Conservation (phyloP, 2,797 vertebrate species). For the Paedocypris micromegethes region DNA sequence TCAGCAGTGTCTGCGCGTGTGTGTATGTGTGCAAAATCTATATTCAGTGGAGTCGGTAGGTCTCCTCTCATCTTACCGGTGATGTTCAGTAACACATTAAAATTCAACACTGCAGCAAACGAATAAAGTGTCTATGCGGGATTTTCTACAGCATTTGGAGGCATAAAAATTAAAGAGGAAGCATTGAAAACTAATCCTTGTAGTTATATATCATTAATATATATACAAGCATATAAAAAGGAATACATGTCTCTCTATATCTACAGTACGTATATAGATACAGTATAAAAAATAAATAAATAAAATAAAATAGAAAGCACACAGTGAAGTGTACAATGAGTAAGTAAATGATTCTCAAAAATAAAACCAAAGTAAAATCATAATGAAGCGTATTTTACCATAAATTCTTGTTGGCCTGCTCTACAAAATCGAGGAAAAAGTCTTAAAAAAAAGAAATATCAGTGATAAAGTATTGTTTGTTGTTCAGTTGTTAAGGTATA, state of each 20-base stretch:
- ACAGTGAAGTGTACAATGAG: too few relatives aligned
- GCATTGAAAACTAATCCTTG: not conserved
- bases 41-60: slow-evolving; percentile 47
- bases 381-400: too few relatives aligned
- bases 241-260: too few relatives aligned
- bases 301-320: too few relatives aligned
- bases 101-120: slow-evolving; percentile 43
- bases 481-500: not conserved
- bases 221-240: not conserved
- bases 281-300: not conserved
- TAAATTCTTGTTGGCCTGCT: too few relatives aligned
- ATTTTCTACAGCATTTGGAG: not conserved
- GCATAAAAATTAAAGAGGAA: not conserved
- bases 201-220: not conserved
- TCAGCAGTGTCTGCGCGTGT: slow-evolving; percentile 12
- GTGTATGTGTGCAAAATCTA: slow-evolving; percentile 28
- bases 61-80: slow-evolving; percentile 37
- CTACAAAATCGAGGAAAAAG: too few relatives aligned
- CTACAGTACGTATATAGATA: not conserved
- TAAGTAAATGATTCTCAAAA: not conserved
- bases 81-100: slow-evolving; percentile 41
- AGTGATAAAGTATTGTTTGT: too few relatives aligned
- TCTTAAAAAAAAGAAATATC: too few relatives aligned
- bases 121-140: slow-evolving; percentile 6
- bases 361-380: not conserved